Conservation (phyloP, 1,140 invertebrate species). For the Drosophila pseudoobscura region DNA sequence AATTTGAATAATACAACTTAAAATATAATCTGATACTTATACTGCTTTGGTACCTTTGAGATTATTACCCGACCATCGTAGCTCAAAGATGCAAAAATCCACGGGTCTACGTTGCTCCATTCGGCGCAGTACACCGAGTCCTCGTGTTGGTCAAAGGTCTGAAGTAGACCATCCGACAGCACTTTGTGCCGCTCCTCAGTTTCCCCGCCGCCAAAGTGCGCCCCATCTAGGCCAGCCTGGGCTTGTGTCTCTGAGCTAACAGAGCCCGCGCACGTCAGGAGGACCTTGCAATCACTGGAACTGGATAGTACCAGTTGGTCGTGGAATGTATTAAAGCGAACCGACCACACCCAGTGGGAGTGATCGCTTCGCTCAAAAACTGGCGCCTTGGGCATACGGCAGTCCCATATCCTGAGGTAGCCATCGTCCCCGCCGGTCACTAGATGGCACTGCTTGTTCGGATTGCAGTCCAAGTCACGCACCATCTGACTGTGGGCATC, state of each 20-base stretch:
- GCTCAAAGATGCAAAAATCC: slow-evolving; percentile 98
- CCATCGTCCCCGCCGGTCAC: slow-evolving; percentile 98
- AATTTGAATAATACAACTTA: slow-evolving; percentile 69
- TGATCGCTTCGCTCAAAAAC: slow-evolving; percentile 93
- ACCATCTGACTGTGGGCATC: slow-evolving; percentile 94
- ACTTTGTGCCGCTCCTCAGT: slow-evolving; percentile 86
- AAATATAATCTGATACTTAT: slow-evolving; percentile 95
- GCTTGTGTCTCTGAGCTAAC: slow-evolving; percentile 90
- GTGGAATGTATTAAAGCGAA: slow-evolving; percentile 97
- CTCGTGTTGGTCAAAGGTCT: slow-evolving; percentile 97
- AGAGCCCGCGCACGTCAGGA: slow-evolving; percentile 93
- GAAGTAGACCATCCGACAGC: slow-evolving; percentile 86
- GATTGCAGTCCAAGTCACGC: slow-evolving; percentile 97
- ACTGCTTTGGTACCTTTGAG: slow-evolving; percentile 94
- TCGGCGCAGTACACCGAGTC: slow-evolving; percentile 98
- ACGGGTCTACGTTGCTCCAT: slow-evolving; percentile 98
- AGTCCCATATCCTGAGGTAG: slow-evolving; percentile 97
- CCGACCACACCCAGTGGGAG: slow-evolving; percentile 98
- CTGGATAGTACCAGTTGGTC: slow-evolving; percentile 98
- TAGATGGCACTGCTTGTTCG: slow-evolving; percentile 97
- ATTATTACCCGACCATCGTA: slow-evolving; percentile 97
- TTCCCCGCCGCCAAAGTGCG: slow-evolving; percentile 10
- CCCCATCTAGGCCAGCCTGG: slow-evolving; percentile 20
- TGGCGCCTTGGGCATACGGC: slow-evolving; percentile 91
- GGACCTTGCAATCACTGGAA: slow-evolving; percentile 96